Evolutionary conservation across 2,888 invertebrate species (phyloP), one percentile per base, ranked within the genome.

Genomic region (Eremobia ochroleuca): DNA sequence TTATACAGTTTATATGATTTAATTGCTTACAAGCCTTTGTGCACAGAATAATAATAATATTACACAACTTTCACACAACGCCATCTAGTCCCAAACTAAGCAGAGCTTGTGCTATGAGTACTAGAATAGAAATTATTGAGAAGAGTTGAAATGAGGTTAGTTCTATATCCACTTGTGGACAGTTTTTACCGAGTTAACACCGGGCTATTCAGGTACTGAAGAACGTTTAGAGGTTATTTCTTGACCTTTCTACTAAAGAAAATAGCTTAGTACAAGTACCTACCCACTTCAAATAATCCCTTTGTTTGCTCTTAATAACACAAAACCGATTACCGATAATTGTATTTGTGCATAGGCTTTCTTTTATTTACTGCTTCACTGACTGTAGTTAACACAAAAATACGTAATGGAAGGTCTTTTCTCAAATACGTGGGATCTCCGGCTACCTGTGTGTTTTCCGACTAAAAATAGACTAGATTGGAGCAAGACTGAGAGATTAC

Each of bases 271-370:
- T 64, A 64, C 15, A 49, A 73, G 55, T 61, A 69, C 46, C 34
- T 46, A 59, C 55, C 46, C 31, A n/a, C 31, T 80, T 70, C 66
- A 55, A 77, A 70, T 82, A 62, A 61, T 58, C 21, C 34, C 66
- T 82, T 77, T 81, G 83, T 77, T 82, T 69, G 37, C 52, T 59
- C 59, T 55, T 73, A 80, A 67, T 65, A 81, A 68, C 58, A 68
- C 58, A 74, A 59, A 34, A 58, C 18, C 62, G 62, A 80, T 79
- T 81, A 81, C n/a, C 59, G 52, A 34, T 79, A 25, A 70, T 55
- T 79, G 79, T 71, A 52, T 25, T 52, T 55, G 43, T 37, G 52
- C 55, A 31, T 31, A 28, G n/a, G 40, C 4, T 64, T 61, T 58
- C 46, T 55, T 43, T 75, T 8, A 40, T 37, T 52, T 75, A 68